Percentiles rank a stretch among this genome's conserved stretches.
phyloP scores from a whole-genome alignment of 2,888 invertebrate genomes.

The Sisyra terminalis region DNA sequence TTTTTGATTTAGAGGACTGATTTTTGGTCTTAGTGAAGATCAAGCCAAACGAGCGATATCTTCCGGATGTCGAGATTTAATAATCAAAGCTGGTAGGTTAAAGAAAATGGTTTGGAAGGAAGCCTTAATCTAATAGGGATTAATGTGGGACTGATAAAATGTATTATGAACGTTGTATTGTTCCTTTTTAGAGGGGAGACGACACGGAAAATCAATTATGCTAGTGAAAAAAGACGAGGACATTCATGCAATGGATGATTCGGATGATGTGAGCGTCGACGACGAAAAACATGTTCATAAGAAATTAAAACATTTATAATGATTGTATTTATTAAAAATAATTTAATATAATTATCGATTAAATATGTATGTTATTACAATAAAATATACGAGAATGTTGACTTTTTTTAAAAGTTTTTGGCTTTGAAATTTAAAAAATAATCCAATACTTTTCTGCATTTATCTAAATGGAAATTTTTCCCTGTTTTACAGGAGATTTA shows the following conservation, averaged over 20 bases:
- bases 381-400: no score
- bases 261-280: constrained; percentile 15
- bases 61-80: constrained; percentile 38
- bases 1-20: constrained; percentile 33
- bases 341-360: no score
- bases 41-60: constrained; percentile 49
- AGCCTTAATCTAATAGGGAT: background rate
- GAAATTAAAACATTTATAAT: constrained; percentile 17
- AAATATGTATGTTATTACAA: no score
- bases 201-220: constrained; percentile 34
- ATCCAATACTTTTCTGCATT: no score
- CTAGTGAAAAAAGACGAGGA: constrained; percentile 22
- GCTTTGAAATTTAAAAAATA: no score
- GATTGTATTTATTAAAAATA: background rate
- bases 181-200: constrained; percentile 26
- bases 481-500: no score
- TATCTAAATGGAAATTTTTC: no score
- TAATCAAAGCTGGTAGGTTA: constrained; percentile 45
- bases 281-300: constrained; percentile 19
- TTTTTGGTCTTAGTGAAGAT: constrained; percentile 53
- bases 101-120: no score
- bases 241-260: constrained; percentile 14
- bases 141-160: background rate
- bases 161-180: background rate
- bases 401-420: no score